A percentile compares a stretch with the other conserved stretches of the same genome.
Evolutionary conservation across 2,797 vertebrate species (phyloP).

Genomic region (Argyrosomus regius): DNA sequence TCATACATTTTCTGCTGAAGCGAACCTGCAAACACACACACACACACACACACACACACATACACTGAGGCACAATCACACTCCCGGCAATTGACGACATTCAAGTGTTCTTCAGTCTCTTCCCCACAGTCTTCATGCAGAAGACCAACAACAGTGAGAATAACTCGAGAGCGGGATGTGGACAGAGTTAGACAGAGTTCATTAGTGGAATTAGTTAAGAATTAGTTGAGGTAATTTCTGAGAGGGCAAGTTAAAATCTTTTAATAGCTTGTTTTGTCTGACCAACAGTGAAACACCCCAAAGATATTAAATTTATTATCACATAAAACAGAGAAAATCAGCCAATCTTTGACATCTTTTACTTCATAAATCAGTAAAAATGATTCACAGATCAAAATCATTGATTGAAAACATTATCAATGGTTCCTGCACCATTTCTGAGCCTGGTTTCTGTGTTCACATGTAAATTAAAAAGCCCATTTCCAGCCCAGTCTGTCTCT

Average conservation of each 20-base stretch:
- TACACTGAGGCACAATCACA: slow-evolving; percentile 19
- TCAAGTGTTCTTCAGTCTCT: slow-evolving; percentile 33
- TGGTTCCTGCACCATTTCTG: neutral
- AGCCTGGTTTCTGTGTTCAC: neutral
- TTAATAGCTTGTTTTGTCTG: neutral
- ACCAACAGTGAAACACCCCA: neutral
- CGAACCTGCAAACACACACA: slow-evolving; percentile 31
- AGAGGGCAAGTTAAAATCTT: neutral
- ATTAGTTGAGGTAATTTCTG: neutral
- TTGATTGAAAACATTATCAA: neutral
- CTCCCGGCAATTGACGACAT: slow-evolving; percentile 42
- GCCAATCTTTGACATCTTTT: neutral
- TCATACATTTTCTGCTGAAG: slow-evolving; percentile 45
- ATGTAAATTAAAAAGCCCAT: neutral
- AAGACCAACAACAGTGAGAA: slow-evolving; percentile 17
- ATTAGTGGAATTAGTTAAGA: neutral
- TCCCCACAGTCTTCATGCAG: slow-evolving; percentile 17
- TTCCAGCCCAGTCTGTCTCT: neutral
- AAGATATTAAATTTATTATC: neutral
- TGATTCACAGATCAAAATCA: neutral
- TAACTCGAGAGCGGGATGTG: slow-evolving; percentile 10
- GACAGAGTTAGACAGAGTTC: neutral
- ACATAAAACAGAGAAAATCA: neutral
- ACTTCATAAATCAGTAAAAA: neutral
- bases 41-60: slow-evolving; percentile 18